Evolutionary conservation across 1,140 invertebrate genomes (phyloP).

Genomic region (Rhizoglyphus robini): DNA sequence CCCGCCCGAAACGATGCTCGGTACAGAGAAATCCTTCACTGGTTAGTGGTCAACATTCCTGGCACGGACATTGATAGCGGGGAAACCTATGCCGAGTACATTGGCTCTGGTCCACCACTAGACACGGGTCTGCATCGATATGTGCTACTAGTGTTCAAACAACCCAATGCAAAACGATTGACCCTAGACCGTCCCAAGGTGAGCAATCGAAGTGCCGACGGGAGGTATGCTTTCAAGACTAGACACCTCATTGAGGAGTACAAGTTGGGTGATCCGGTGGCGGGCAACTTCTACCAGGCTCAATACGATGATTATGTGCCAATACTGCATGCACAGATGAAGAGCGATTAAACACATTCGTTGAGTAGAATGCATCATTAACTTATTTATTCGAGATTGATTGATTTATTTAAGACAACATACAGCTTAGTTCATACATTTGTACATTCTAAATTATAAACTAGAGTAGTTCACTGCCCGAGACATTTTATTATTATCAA

Average conservation of each 20-base stretch:
- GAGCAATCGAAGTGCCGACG: constrained; percentile 35
- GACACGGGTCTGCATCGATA: constrained; percentile 26
- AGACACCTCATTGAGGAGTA: constrained; percentile 33
- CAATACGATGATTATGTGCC: neutral
- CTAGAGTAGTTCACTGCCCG: too few relatives aligned
- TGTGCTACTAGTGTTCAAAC: constrained; percentile 26
- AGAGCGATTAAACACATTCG: neutral
- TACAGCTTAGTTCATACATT: too few relatives aligned
- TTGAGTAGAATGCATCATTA: too few relatives aligned
- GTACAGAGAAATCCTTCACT: constrained; percentile 24
- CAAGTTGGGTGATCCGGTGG: constrained; percentile 23
- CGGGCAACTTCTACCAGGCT: constrained; percentile 20
- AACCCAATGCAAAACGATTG: constrained; percentile 9
- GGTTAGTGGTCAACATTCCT: constrained; percentile 27
- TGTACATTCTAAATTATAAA: too few relatives aligned
- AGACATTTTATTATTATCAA: too few relatives aligned
- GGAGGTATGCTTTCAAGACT: constrained; percentile 32
- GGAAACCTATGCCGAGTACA: constrained; percentile 23
- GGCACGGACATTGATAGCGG: constrained; percentile 24
- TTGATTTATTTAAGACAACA: too few relatives aligned
- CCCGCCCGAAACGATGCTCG: constrained; percentile 24
- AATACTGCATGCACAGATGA: neutral
- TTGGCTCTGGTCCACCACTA: constrained; percentile 25
- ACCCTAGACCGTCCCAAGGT: constrained; percentile 49
- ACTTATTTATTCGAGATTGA: too few relatives aligned